These are phyloP conservation scores for Drosophila neotestacea DNA, from an alignment of 2,888 invertebrate species.

Conservation along the genomic window DNA sequence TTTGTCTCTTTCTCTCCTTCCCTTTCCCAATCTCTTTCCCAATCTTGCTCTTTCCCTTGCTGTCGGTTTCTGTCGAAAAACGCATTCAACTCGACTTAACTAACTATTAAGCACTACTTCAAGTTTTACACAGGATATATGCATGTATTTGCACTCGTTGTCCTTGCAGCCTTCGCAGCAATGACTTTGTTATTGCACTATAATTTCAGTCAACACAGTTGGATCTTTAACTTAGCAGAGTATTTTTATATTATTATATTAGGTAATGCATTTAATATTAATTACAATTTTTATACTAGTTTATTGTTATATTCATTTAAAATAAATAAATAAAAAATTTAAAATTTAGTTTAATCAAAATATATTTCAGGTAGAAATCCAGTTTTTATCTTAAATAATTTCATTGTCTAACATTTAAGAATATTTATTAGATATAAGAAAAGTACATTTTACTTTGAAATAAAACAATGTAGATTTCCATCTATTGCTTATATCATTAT, in stretches of 20 bases:
- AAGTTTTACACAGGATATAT: slow-evolving; percentile 72
- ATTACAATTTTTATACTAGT: no score
- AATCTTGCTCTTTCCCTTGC: background rate
- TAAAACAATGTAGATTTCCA: no score
- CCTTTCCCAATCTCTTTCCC: no score
- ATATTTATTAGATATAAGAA: no score
- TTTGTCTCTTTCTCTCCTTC: background rate
- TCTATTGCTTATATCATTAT: no score
- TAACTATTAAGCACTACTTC: slow-evolving; percentile 77
- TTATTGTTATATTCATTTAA: no score
- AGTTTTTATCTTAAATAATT: no score
- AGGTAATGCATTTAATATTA: no score
- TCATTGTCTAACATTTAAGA: no score
- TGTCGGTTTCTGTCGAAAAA: slow-evolving; percentile 43
- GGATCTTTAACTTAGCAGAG: background rate
- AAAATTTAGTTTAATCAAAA: no score
- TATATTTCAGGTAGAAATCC: no score
- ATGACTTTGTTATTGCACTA: slow-evolving; percentile 47
- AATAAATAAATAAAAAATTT: no score
- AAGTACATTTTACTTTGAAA: background rate
- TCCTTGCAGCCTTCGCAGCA: slow-evolving; percentile 41
- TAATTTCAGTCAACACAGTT: background rate
- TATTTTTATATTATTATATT: background rate
- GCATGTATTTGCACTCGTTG: slow-evolving; percentile 62
- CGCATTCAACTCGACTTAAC: slow-evolving; percentile 79